Evolutionary conservation across 2,113 vertebrate genomes (phyloP), one percentile per base, ranked within the genome.

Genomic region (Macquaria ambigua): DNA sequence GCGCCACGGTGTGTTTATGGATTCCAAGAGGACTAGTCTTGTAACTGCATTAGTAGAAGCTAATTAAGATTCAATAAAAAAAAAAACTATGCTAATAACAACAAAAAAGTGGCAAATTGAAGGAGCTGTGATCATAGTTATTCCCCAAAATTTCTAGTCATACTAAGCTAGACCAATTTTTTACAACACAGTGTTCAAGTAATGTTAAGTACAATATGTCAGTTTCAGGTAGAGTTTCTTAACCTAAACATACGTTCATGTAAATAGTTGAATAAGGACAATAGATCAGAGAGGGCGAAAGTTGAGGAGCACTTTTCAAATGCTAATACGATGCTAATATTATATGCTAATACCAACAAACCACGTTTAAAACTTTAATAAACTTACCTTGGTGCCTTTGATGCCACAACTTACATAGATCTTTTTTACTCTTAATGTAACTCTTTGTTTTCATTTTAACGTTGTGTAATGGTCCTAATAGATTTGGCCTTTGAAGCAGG

Each of bases 251-350:
- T n/a, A n/a, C 10, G 55, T 21, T 23, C 52, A 55, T 21, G 2
- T 55, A 23, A 23, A 23, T 21, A 37, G 31, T 20, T 20, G 28
- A 34, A 58, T 58, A 25, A 28, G 25, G 16, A 50, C 68, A 53
- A 11, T 20, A 31, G 68, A 58, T 73, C 23, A 68, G 41, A 43
- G 16, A 25, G 81, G 43, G 9, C 9, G 41, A 69, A 58, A 39
- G 81, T 72, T 80, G 34, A 28, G 16, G 52, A 28, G 14, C n/a
- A 61, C 28, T 66, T 67, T 88, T 75, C 52, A 79, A 85, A 79
- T 79, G 79, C 41, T 85, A 88, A 81, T 79, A n/a, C 6, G 41
- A 53, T 0, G 74, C 41, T 75, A 81, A 61, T 46, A 15, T 21
- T 63, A 56, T 62, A 82, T 55, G 70, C 53, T 72, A 46, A 59